Percentiles rank a stretch among this genome's conserved stretches.
Conservation (phyloP, 1,140 invertebrate genomes). For the Procambarus virginalis region DNA sequence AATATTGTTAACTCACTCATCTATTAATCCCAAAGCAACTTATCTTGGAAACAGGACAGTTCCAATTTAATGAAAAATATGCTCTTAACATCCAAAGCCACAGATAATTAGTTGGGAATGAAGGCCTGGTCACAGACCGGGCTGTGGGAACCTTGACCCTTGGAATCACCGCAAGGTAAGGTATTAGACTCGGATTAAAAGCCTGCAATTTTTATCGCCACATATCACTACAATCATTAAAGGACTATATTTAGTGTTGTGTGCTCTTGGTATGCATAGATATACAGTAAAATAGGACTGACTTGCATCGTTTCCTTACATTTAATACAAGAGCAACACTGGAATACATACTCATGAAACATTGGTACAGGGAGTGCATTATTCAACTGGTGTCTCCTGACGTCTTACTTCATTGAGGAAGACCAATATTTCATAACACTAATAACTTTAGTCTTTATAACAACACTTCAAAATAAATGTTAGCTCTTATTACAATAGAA, state of each 20-base stretch:
- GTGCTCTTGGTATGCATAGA: slow-evolving; percentile 8
- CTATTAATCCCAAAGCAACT: no score
- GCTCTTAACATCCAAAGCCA: no score
- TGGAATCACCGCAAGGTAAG: no score
- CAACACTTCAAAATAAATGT: neutral
- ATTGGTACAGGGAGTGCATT: neutral
- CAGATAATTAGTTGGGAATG: no score
- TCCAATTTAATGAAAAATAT: no score
- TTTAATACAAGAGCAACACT: neutral
- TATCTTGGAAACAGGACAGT: no score
- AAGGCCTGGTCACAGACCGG: neutral
- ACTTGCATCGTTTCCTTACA: neutral
- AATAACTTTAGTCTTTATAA: neutral
- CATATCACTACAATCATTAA: neutral
- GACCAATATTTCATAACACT: neutral
- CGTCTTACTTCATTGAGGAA: neutral
- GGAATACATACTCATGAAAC: neutral
- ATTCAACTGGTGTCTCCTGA: neutral
- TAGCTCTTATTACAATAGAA: neutral
- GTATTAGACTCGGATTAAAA: no score
- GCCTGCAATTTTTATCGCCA: no score
- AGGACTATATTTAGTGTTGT: neutral
- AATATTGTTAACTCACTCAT: no score
- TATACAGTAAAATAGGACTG: neutral
- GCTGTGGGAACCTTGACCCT: no score